These are phyloP conservation scores for Archivesica marissinica DNA, from an alignment of 1,140 invertebrate species.

Conservation along the genomic window DNA sequence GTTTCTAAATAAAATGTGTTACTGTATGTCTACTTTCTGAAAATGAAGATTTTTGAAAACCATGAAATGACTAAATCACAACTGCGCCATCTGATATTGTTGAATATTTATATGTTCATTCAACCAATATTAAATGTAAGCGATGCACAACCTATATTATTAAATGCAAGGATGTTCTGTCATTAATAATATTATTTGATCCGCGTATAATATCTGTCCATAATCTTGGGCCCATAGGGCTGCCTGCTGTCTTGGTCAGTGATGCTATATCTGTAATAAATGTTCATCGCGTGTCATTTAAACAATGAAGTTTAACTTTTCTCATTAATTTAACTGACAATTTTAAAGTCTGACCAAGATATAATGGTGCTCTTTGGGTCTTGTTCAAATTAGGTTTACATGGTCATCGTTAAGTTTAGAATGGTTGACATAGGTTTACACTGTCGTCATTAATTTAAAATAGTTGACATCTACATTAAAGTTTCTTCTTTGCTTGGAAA, in stretches of 20 bases:
- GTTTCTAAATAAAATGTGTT: no score
- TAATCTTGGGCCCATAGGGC: no score
- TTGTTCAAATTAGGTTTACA: slow-evolving; percentile 44
- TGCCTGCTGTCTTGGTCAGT: background rate
- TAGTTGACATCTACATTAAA: background rate
- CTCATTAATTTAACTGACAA: slow-evolving; percentile 8
- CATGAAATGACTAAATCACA: no score
- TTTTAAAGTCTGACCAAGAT: slow-evolving; percentile 13
- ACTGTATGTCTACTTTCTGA: no score
- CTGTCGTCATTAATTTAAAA: background rate
- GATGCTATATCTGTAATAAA: background rate
- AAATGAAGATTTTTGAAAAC: no score
- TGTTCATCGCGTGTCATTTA: background rate
- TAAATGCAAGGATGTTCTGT: no score
- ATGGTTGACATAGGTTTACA: background rate
- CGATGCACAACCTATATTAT: no score
- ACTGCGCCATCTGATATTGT: no score
- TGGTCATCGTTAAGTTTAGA: slow-evolving; percentile 32
- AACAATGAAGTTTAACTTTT: slow-evolving; percentile 16
- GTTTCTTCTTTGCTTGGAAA: background rate
- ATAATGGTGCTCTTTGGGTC: background rate
- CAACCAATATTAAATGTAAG: no score
- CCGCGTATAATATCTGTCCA: no score
- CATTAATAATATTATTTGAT: no score
- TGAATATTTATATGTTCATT: no score